Conservation (phyloP, 2,888 invertebrate species). For the Eupithecia centaureata region DNA sequence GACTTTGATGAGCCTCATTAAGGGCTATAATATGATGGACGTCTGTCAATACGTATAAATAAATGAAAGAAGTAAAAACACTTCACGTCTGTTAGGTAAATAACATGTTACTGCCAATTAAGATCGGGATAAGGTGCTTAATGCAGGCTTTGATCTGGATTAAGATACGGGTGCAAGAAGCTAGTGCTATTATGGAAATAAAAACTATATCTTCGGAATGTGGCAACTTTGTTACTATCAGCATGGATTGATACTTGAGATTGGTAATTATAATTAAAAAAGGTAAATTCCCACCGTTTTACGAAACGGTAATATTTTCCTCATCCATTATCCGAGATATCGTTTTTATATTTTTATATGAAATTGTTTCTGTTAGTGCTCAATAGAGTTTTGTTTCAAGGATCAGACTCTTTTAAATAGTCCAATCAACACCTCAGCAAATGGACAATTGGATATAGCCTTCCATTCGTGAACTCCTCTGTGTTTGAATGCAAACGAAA, state of each 20-base stretch:
- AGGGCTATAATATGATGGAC: slow-evolving; percentile 25
- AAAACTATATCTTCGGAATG: slow-evolving; percentile 4
- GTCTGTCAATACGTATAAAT: slow-evolving; percentile 27
- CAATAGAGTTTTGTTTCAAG: no score
- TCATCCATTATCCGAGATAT: no score
- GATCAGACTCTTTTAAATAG: no score
- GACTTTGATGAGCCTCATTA: slow-evolving; percentile 53
- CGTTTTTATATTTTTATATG: no score
- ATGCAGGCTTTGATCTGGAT: slow-evolving; percentile 11
- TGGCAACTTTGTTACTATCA: neutral
- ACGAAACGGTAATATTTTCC: no score
- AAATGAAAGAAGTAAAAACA: slow-evolving; percentile 30
- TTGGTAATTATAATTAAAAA: no score
- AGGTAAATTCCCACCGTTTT: no score
- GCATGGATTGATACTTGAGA: neutral
- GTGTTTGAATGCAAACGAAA: no score
- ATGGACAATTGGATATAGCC: no score
- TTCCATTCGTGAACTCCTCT: no score
- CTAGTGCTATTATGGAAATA: neutral
- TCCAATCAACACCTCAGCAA: no score
- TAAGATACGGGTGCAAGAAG: neutral
- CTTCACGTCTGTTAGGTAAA: slow-evolving; percentile 25
- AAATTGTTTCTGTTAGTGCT: no score
- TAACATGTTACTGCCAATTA: slow-evolving; percentile 23
- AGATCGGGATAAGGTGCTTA: neutral